Conservation (phyloP, 2,797 vertebrate genomes). For the Oophaga sylvatica region DNA sequence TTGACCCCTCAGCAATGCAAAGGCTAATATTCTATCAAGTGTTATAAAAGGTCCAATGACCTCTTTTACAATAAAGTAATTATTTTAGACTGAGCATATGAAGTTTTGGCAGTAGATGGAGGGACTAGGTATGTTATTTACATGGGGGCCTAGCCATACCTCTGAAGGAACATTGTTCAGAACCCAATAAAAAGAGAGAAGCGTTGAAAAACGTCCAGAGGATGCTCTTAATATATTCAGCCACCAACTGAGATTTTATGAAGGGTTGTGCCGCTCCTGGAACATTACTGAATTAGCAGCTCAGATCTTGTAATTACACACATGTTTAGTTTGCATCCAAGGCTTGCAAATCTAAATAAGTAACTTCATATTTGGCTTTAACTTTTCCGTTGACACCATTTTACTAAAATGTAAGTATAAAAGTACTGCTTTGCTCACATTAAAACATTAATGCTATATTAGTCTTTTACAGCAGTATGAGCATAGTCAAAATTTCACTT, state of each 20-base stretch:
- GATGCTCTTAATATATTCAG: background rate
- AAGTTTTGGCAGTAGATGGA: background rate
- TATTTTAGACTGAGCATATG: background rate
- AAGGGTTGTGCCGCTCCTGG: background rate
- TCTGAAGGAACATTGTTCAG: background rate
- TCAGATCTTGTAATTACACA: background rate
- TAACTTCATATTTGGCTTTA: conserved; percentile 1
- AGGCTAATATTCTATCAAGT: too few species aligned
- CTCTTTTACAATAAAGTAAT: too few species aligned
- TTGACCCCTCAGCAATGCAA: background rate
- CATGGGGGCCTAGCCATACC: background rate
- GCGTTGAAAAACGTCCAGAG: background rate
- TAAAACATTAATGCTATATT: background rate
- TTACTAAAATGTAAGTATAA: background rate
- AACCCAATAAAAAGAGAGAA: background rate
- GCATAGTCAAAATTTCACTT: background rate
- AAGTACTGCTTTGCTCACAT: background rate
- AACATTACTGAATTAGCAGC: background rate
- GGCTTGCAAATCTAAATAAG: background rate
- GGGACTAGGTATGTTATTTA: background rate
- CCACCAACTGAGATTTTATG: conserved; percentile 12
- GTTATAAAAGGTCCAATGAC: too few species aligned
- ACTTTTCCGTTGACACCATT: background rate
- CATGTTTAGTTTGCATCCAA: background rate
- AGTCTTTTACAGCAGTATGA: background rate